A percentile compares a stretch with the other conserved stretches of the same genome.
Evolutionary conservation across 2,888 invertebrate genomes (phyloP).

Genomic region (Lasius platythorax): DNA sequence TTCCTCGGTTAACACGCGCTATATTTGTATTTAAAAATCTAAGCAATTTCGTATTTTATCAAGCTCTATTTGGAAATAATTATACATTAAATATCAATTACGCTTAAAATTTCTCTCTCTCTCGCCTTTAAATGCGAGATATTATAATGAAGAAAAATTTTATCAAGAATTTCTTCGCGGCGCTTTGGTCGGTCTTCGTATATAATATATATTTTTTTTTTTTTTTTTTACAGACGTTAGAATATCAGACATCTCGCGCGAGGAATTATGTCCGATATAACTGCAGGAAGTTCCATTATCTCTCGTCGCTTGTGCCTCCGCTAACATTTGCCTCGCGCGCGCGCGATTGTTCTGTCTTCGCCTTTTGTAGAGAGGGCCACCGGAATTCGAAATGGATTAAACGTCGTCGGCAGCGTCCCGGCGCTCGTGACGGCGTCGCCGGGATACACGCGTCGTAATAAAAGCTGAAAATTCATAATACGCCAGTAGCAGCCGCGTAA

Average conservation of each 20-base stretch:
- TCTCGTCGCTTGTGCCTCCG: constrained; percentile 49
- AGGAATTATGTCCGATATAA: constrained; percentile 49
- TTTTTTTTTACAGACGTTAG: constrained; percentile 23
- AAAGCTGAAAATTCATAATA: constrained; percentile 78
- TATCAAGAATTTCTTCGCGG: constrained; percentile 2
- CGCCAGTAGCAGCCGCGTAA: constrained; percentile 66
- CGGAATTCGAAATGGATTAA: constrained; percentile 57
- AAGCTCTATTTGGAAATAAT: neutral
- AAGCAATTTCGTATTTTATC: neutral
- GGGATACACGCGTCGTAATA: constrained; percentile 65
- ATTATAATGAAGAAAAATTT: neutral
- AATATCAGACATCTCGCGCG: constrained; percentile 26
- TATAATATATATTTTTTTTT: neutral
- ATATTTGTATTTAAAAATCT: neutral
- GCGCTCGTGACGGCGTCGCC: constrained; percentile 31
- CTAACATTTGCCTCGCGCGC: constrained; percentile 37
- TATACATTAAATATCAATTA: neutral
- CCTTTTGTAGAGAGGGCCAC: constrained; percentile 45
- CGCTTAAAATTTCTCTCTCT: neutral
- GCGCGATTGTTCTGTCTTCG: constrained; percentile 50
- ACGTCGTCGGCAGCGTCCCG: constrained; percentile 52
- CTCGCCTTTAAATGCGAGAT: neutral
- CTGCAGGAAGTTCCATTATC: constrained; percentile 50
- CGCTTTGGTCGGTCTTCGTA: neutral
- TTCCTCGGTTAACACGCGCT: neutral